Conservation (phyloP, 1,140 invertebrate species). For the Druon quercuslanigerum region DNA sequence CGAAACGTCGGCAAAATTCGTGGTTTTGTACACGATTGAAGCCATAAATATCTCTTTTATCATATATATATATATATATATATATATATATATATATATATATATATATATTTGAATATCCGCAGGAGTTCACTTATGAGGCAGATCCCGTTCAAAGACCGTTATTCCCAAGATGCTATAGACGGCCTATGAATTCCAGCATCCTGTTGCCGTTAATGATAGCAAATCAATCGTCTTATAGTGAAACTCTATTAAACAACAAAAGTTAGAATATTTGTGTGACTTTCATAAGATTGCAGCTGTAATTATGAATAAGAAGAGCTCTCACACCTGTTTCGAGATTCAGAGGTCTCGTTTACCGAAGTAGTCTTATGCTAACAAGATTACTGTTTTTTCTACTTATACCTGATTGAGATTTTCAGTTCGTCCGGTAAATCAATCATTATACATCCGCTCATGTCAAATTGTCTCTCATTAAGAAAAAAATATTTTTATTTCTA, state of each 20-base stretch:
- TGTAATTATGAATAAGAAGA: constrained; percentile 50
- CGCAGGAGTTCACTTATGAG: constrained; percentile 23
- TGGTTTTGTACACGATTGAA: too few species aligned
- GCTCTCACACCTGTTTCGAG: constrained; percentile 31
- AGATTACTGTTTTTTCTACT: not conserved
- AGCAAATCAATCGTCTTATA: constrained; percentile 49
- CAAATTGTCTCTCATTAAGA: too few species aligned
- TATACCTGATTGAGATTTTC: too few species aligned
- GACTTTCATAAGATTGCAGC: constrained; percentile 51
- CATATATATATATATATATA: too few species aligned
- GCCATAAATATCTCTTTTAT: too few species aligned
- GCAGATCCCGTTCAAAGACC: constrained; percentile 3
- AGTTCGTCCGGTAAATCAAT: too few species aligned
- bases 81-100: too few species aligned
- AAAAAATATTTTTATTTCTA: too few species aligned
- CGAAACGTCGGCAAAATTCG: too few species aligned
- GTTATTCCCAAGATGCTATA: constrained; percentile 39
- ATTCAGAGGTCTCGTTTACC: not conserved
- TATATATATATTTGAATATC: too few species aligned
- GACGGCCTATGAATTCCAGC: constrained; percentile 44
- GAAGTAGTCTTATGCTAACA: not conserved
- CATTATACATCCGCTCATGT: too few species aligned
- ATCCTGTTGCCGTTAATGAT: constrained; percentile 49
- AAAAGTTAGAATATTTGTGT: constrained; percentile 29
- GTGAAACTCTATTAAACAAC: constrained; percentile 43